Evolutionary conservation across 2,888 invertebrate species (phyloP).

Genomic region (Leucania comma): DNA sequence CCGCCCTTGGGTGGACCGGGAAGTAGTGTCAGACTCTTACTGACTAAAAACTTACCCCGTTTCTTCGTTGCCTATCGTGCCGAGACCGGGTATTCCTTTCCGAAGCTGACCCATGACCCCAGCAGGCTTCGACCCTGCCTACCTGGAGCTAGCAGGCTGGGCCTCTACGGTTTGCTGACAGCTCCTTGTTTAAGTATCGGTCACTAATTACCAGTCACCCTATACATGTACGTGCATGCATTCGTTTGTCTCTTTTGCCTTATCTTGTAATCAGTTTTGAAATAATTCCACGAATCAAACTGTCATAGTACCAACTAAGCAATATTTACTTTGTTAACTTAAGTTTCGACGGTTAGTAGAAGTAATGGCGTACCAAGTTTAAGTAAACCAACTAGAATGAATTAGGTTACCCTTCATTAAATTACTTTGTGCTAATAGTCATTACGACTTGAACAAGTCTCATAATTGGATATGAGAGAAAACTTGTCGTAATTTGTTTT

Average conservation of each 20-base stretch:
- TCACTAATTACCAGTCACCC: no score
- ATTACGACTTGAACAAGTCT: slow-evolving; percentile 34
- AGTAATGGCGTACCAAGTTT: slow-evolving; percentile 71
- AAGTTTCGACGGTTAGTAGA: slow-evolving; percentile 75
- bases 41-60: no score
- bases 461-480: slow-evolving; percentile 41
- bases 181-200: no score
- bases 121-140: no score
- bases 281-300: slow-evolving; percentile 52
- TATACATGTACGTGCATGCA: no score
- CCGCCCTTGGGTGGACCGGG: no score
- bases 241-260: slow-evolving; percentile 6
- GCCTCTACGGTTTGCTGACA: no score
- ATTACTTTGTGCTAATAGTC: slow-evolving; percentile 52
- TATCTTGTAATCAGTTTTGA: slow-evolving; percentile 22
- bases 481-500: slow-evolving; percentile 41
- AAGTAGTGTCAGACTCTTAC: no score
- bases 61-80: no score
- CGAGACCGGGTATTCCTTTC: no score
- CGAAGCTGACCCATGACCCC: no score
- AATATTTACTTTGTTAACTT: slow-evolving; percentile 80
- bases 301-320: slow-evolving; percentile 72
- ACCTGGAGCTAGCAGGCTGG: no score
- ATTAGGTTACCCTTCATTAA: slow-evolving; percentile 68
- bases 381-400: slow-evolving; percentile 70